Evolutionary conservation across 2,113 vertebrate species (phyloP).

Genomic region (Lucifuga dentata): DNA sequence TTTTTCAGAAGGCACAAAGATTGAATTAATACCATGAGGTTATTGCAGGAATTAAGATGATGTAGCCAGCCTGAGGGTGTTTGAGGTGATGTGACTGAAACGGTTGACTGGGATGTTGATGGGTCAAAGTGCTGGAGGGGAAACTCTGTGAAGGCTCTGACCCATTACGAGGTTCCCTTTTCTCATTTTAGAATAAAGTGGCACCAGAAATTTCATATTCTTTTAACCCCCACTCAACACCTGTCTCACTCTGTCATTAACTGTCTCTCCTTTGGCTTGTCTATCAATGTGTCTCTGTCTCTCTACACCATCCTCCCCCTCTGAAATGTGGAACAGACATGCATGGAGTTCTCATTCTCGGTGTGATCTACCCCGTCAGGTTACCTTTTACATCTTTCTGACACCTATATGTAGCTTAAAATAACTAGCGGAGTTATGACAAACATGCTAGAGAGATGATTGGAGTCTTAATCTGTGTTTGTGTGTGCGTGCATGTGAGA

Average conservation of each 20-base stretch:
- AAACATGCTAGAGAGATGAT: constrained; percentile 19
- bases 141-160: constrained; percentile 27
- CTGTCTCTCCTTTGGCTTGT: background rate
- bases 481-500: background rate
- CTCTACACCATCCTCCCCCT: background rate
- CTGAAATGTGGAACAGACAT: constrained; percentile 24
- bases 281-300: too few species aligned
- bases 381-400: constrained; percentile 20
- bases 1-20: background rate
- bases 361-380: constrained; percentile 56
- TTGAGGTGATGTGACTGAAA: constrained; percentile 19
- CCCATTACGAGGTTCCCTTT: constrained; percentile 28
- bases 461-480: constrained; percentile 24
- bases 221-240: constrained; percentile 29
- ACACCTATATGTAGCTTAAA: constrained; percentile 33
- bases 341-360: background rate
- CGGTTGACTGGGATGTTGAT: constrained; percentile 46
- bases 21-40: background rate
- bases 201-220: constrained; percentile 46
- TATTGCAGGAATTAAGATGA: constrained; percentile 8
- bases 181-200: constrained; percentile 29
- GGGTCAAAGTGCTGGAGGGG: constrained; percentile 42
- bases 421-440: constrained; percentile 40
- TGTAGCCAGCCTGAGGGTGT: constrained; percentile 8
- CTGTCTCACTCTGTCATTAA: background rate